Evolutionary conservation across 2,888 invertebrate genomes (phyloP).

Genomic region (Coecobrya sp.): DNA sequence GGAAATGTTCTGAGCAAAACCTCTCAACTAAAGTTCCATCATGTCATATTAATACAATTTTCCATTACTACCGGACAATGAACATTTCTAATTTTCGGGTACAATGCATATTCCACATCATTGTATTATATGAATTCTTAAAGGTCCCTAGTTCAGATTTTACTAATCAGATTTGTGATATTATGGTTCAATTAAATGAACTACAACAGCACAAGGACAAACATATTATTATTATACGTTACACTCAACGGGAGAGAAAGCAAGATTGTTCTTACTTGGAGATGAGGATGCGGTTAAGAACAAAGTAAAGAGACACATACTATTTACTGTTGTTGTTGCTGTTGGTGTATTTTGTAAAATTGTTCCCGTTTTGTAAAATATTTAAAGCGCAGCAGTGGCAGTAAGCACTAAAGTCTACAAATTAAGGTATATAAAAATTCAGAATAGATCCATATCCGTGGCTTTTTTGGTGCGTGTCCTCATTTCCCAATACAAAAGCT

Average conservation of each 20-base stretch:
- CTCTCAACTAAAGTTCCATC: not conserved
- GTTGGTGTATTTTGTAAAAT: not conserved
- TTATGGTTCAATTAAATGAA: slow-evolving; percentile 37
- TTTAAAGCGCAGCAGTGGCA: not conserved
- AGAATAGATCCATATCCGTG: not conserved
- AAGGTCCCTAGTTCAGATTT: slow-evolving; percentile 27
- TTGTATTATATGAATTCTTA: slow-evolving; percentile 34
- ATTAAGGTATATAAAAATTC: not conserved
- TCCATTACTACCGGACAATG: slow-evolving; percentile 28
- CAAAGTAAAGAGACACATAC: not conserved
- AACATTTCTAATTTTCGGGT: slow-evolving; percentile 47
- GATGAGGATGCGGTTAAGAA: not conserved
- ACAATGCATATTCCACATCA: slow-evolving; percentile 15
- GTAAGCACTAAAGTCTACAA: not conserved
- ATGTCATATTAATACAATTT: not conserved
- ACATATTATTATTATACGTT: not conserved
- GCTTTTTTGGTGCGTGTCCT: not conserved
- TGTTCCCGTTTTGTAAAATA: not conserved
- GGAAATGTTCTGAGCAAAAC: not conserved
- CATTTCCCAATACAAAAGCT: not conserved
- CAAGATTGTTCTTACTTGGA: not conserved
- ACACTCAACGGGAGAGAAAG: not conserved
- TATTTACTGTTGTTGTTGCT: too few species aligned
- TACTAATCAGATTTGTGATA: not conserved
- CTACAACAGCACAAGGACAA: slow-evolving; percentile 25